Evolutionary conservation across 2,797 vertebrate species (phyloP).

Genomic region (Phrynocephalus forsythii): DNA sequence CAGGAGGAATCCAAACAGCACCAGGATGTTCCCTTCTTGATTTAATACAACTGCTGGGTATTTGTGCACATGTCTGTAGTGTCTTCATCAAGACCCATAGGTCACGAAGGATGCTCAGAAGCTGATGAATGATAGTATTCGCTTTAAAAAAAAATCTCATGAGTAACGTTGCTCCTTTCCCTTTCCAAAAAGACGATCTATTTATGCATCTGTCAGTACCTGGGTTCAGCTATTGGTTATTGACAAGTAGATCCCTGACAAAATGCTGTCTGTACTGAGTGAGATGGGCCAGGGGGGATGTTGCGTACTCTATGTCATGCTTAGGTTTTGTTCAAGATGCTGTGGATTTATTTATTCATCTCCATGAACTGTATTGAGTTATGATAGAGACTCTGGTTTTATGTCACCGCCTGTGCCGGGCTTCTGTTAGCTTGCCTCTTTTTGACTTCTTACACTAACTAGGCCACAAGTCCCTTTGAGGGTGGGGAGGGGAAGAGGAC

Average conservation of each 20-base stretch:
- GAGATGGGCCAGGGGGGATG: too few relatives aligned
- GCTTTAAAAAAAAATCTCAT: not conserved
- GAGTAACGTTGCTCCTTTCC: not conserved
- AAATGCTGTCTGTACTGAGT: too few relatives aligned
- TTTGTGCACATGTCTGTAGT: not conserved
- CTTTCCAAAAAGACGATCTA: not conserved
- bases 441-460: slow-evolving; percentile 13
- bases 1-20: not conserved
- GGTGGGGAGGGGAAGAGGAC: not conserved
- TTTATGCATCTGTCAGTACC: too few relatives aligned
- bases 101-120: not conserved
- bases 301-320: not conserved
- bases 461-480: slow-evolving; percentile 3
- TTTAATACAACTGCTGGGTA: not conserved
- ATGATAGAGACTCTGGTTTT: not conserved
- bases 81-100: not conserved
- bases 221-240: not conserved
- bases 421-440: not conserved
- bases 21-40: not conserved
- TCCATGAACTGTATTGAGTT: not conserved
- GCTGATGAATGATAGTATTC: not conserved
- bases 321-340: not conserved
- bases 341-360: slow-evolving; percentile 8
- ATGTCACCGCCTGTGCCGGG: not conserved
- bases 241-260: not conserved